A percentile compares a stretch with the other conserved stretches of the same genome.
Conservation (phyloP, 2,888 invertebrate genomes). For the Ichneumon xanthorius region DNA sequence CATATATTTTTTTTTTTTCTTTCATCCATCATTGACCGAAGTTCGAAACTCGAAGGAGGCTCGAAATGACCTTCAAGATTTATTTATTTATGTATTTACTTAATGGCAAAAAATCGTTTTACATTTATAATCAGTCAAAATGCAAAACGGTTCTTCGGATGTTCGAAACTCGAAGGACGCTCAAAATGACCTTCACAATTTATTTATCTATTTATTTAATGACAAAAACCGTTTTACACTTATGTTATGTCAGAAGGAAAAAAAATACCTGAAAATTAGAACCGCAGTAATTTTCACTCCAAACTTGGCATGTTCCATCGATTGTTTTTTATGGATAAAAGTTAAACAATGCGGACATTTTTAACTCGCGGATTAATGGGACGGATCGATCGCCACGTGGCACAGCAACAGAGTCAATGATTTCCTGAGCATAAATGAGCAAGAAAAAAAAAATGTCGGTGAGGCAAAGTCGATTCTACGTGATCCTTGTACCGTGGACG, state of each 20-base stretch:
- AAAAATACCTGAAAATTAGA: neutral
- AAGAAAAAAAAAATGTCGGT: neutral
- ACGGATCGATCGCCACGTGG: neutral
- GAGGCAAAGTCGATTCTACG: neutral
- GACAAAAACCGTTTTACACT: neutral
- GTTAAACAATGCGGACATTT: neutral
- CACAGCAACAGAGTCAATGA: neutral
- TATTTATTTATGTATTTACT: no score
- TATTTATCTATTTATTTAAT: neutral
- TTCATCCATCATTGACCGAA: slow-evolving; percentile 2
- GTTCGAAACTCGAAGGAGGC: slow-evolving; percentile 40
- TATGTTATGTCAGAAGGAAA: neutral
- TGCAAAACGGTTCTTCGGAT: slow-evolving; percentile 31
- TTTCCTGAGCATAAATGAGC: neutral
- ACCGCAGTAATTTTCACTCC: slow-evolving; percentile 9
- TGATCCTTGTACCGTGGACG: neutral
- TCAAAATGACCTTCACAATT: no score
- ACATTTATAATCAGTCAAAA: neutral
- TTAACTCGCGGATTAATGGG: neutral
- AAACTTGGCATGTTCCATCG: slow-evolving; percentile 17
- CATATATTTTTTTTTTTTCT: neutral
- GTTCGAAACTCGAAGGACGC: slow-evolving; percentile 40
- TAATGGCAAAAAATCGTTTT: no score
- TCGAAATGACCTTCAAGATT: no score
- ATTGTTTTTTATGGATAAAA: slow-evolving; percentile 11